Base-by-base conservation (phyloP, 2,888 invertebrate genomes). In the Melitaea athalia region DNA sequence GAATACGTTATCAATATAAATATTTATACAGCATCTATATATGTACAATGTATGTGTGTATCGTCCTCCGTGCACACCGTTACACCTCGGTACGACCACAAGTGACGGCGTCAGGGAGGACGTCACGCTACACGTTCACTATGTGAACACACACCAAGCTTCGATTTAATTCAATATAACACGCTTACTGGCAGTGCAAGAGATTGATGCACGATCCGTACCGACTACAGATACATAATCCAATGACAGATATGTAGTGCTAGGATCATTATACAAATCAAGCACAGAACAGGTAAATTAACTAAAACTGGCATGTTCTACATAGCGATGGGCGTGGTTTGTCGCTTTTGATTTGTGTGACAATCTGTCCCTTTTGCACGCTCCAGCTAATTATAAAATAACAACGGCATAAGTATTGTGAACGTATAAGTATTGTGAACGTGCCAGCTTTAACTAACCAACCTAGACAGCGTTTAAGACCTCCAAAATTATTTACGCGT, bases 21-120 rank as follows among this genome's bases (percentile, higher is more conserved):
- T 89, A 88, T 88, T 84, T 90, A 87, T 91, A 92, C 88, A 92
- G 90, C 88, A 88, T 91, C 88, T 87, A 89, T 64, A 67, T 92
- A 92, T 91, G 87, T 92, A 92, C 92, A 92, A 80, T 78, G 85
- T 86, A 83, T 82, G 82, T 86, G 87, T 87, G 85, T 81, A 80
- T 78, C 79, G 78, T 77, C 24, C 24, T 24, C 24, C 24, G 24
- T 24, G 24, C 3, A 2, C 24, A 24, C 24, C 24, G 24, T 24
- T 24, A 24, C 1, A 1, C 24, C 24, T 24, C 24, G 3, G 24
- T 24, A 74, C 15, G 5, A 52, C 11, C 14, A 17, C 11, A 38
- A 15, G 50, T 45, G 52, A 59, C 67, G 63, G 50, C 64, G 72
- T 62, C 31, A 59, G 64, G 64, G 63, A 64, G 71, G 75, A 78